Base-by-base conservation (phyloP, 2,797 vertebrate genomes). In the Bovichtus variegatus region DNA sequence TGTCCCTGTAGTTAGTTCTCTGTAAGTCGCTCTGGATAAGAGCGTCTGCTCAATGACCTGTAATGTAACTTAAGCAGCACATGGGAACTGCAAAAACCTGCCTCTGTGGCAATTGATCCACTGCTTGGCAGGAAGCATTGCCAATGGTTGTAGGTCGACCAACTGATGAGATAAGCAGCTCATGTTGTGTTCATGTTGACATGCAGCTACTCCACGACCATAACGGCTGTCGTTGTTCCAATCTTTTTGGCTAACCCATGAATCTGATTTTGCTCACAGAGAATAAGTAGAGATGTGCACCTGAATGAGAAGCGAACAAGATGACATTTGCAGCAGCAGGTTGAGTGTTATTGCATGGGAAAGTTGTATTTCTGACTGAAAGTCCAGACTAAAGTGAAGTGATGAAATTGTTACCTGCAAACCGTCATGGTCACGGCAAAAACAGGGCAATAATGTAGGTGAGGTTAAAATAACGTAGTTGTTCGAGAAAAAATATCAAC, bases 381-480 rank as follows among this genome's bases (percentile, higher is more conserved):
- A 31, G 15, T 31, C 13, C 18, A 36, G 19, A 3, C 38, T 51
- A 25, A 29, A 21, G 43, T 44, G 18, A 46, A 60, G 43, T 21
- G 34, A 54, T 49, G 3, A 46, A 23, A 41, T 9, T 40, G 16
- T 62, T 31, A 57, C 25, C 49, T 13, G 16, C 27, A 61, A 7
- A 74, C 57, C 27, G 38, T 75, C 23, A 55, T 47, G 64, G 67
- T 77, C 8, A 19, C 13, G 53, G 18, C 16, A 44, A 21, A 19
- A 65, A 46, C 2, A 9, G 18, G 10, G 7, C 29, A 57, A 36
- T 60, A 51, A 25, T 44, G 16, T 59, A 7, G 10, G 19, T 1
- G 7, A 25, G 29, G 36, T 23, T 43, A 11, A 55, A 71, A 62
- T 58, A 41, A 34, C 13, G 19, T 27, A 21, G 67, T 46, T 68